Evolutionary conservation across 2,113 vertebrate genomes (phyloP).

Genomic region (Lanius ludovicianus): DNA sequence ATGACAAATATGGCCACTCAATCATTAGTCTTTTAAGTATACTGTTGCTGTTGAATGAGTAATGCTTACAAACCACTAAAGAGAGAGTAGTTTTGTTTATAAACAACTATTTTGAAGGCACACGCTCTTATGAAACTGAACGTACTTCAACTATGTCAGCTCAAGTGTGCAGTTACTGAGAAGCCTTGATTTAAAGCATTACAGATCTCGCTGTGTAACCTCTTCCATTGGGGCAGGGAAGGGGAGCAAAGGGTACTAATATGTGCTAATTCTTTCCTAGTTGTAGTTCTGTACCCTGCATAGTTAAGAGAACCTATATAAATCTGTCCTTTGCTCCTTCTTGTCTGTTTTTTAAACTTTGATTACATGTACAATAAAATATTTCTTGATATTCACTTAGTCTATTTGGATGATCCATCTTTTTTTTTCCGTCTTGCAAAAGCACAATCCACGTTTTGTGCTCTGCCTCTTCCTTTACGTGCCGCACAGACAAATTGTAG

Average conservation of each 20-base stretch:
- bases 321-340: constrained; percentile 47
- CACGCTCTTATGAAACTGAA: constrained; percentile 31
- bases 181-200: constrained; percentile 50
- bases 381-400: constrained; percentile 69
- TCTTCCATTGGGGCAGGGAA: constrained; percentile 35
- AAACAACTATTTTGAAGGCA: background rate
- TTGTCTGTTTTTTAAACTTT: constrained; percentile 63
- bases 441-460: background rate
- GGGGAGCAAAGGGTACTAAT: constrained; percentile 51
- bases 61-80: constrained; percentile 46
- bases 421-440: background rate
- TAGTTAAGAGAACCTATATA: constrained; percentile 47
- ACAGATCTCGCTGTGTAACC: constrained; percentile 2
- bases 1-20: constrained; percentile 22
- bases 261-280: constrained; percentile 38
- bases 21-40: constrained; percentile 29
- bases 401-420: background rate
- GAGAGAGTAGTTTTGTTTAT: background rate
- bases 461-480: background rate
- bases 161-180: constrained; percentile 45
- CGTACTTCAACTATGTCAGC: constrained; percentile 4
- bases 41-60: constrained; percentile 29
- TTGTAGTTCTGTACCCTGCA: constrained; percentile 56
- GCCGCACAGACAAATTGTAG: background rate
- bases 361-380: constrained; percentile 76